Evolutionary conservation across 2,888 invertebrate genomes (phyloP), one percentile per base, ranked within the genome.

Genomic region (Amaurobius ferox): DNA sequence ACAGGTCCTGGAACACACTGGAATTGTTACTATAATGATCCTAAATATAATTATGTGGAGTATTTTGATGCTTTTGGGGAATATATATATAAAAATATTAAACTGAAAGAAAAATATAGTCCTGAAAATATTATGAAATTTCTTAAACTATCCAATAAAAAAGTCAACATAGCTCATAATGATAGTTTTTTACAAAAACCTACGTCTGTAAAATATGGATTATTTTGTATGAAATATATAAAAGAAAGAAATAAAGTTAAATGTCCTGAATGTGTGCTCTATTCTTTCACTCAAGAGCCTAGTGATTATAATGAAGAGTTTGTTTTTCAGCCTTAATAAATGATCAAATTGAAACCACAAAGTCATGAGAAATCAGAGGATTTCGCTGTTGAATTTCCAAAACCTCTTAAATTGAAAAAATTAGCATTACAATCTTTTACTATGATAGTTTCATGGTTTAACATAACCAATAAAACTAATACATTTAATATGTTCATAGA

Each of bases 191-290:
- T n/a, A n/a, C n/a, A n/a, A n/a, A n/a, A n/a, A n/a, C n/a, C n/a
- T n/a, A n/a, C n/a, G n/a, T n/a, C n/a, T n/a, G n/a, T n/a, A n/a
- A n/a, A n/a, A n/a, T n/a, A n/a, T n/a, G n/a, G n/a, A n/a, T n/a
- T n/a, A n/a, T n/a, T n/a, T n/a, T n/a, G n/a, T n/a, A n/a, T n/a
- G n/a, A n/a, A n/a, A n/a, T n/a, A n/a, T n/a, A n/a, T n/a, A n/a
- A n/a, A n/a, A n/a, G n/a, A n/a, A n/a, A n/a, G n/a, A 66, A 66
- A 66, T 66, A 66, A 66, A 32, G 66, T 3, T 2, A 66, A 66
- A 30, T 66, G 13, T 30, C 66, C 30, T 66, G 30, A 11, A 30
- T 29, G n/a, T 30, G 66, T 66, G 5, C 28, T 29, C 3, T 5
- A n/a, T n/a, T n/a, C n/a, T n/a, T n/a, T n/a, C n/a, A n/a, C n/a